Evolutionary conservation across 2,888 invertebrate species (phyloP).

Genomic region (Onthophagus sagittarius): DNA sequence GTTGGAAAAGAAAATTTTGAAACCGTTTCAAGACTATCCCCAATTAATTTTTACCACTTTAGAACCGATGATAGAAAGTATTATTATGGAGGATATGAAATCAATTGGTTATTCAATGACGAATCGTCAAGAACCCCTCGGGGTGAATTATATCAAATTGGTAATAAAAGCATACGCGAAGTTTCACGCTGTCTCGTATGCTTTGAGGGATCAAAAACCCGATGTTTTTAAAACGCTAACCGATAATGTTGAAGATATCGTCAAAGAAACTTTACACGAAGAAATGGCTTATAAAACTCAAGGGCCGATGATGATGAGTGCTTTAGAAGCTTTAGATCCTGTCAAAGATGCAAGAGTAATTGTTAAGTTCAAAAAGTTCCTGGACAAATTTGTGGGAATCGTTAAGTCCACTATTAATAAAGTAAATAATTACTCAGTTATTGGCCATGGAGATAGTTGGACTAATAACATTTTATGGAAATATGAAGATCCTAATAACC

Average conservation of each 20-base stretch:
- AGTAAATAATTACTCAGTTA: slow-evolving; percentile 28
- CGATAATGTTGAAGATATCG: slow-evolving; percentile 24
- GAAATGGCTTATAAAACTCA: not conserved
- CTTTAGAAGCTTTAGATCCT: slow-evolving; percentile 15
- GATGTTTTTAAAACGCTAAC: slow-evolving; percentile 29
- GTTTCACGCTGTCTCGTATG: slow-evolving; percentile 37
- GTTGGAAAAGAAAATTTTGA: slow-evolving; percentile 25
- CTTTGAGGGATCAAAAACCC: slow-evolving; percentile 31
- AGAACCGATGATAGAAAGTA: slow-evolving; percentile 26
- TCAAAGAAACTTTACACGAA: slow-evolving; percentile 4
- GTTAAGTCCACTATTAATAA: not conserved
- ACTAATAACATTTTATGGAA: slow-evolving; percentile 36
- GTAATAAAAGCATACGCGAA: slow-evolving; percentile 35
- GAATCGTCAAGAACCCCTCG: slow-evolving; percentile 28
- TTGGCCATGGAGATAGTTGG: slow-evolving; percentile 37
- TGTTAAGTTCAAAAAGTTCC: slow-evolving; percentile 19
- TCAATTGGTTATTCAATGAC: slow-evolving; percentile 31
- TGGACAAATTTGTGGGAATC: slow-evolving; percentile 12
- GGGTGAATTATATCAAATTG: slow-evolving; percentile 33
- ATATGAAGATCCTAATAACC: slow-evolving; percentile 25
- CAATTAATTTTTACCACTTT: slow-evolving; percentile 23
- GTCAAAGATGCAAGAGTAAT: slow-evolving; percentile 14
- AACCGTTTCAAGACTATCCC: slow-evolving; percentile 27
- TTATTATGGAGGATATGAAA: slow-evolving; percentile 36
- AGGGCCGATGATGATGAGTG: not conserved